A percentile compares a stretch with the other conserved stretches of the same genome.
Conservation (phyloP, 2,797 vertebrate genomes). For the Pangasius macronema region DNA sequence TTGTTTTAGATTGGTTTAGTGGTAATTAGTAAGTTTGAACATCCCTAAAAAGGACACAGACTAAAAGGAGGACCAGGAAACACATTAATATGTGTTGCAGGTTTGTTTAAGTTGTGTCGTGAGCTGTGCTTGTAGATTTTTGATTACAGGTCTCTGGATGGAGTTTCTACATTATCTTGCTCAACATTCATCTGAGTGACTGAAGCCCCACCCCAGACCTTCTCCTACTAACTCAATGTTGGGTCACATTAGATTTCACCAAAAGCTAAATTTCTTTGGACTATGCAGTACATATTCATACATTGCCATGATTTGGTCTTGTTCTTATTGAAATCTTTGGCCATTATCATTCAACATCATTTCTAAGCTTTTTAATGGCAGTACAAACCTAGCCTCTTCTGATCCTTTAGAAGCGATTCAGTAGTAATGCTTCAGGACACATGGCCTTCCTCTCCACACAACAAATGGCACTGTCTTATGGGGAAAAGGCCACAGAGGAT, state of each 20-base stretch:
- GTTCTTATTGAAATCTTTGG: neutral
- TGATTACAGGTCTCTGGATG: neutral
- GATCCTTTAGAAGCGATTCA: constrained; percentile 4
- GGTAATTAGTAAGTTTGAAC: too few relatives aligned
- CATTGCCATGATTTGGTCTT: neutral
- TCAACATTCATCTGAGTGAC: neutral
- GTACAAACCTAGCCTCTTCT: neutral
- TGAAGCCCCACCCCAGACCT: neutral
- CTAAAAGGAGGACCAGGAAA: too few relatives aligned
- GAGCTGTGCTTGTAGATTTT: neutral
- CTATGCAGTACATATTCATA: neutral
- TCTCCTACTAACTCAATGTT: neutral
- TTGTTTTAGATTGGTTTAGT: too few relatives aligned
- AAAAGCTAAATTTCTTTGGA: neutral
- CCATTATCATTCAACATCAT: neutral
- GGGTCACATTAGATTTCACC: neutral
- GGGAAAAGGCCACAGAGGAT: constrained; percentile 43
- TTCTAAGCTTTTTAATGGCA: neutral
- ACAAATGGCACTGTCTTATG: constrained; percentile 10
- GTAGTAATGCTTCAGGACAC: constrained; percentile 7
- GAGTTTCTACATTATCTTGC: neutral
- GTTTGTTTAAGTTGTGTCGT: neutral
- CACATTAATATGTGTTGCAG: neutral
- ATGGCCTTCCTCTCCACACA: constrained; percentile 16
- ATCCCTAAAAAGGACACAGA: too few relatives aligned